A percentile compares a stretch with the other conserved stretches of the same genome.
phyloP scores from a whole-genome alignment of 1,140 invertebrate species.

The Harlomillsia oculata region DNA sequence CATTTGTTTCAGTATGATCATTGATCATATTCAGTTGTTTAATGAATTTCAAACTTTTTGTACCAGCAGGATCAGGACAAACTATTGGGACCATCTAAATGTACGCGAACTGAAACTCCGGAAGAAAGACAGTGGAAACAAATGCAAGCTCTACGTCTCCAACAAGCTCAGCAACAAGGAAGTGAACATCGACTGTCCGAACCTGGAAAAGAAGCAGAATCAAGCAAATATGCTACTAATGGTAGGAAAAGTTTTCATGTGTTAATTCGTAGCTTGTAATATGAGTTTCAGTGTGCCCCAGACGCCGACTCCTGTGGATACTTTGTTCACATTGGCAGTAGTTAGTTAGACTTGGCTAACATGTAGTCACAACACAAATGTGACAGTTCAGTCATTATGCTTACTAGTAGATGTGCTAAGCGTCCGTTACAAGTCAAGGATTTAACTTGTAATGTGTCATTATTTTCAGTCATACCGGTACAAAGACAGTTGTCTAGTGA shows the following conservation, averaged over 20 bases:
- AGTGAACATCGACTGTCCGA: too few species aligned
- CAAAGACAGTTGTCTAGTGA: conserved; percentile 15
- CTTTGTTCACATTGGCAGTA: too few species aligned
- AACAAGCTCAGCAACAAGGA: conserved; percentile 68
- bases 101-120: conserved; percentile 58
- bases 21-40: too few species aligned
- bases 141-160: conserved; percentile 64
- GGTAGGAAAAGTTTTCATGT: too few species aligned
- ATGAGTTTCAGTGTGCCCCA: too few species aligned
- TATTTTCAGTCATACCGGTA: conserved; percentile 11
- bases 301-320: too few species aligned
- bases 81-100: conserved; percentile 51
- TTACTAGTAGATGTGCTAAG: neutral
- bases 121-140: conserved; percentile 80
- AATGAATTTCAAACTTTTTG: neutral
- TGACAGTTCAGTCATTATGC: too few species aligned
- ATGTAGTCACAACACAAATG: neutral
- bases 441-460: neutral
- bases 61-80: conserved; percentile 56
- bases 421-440: neutral
- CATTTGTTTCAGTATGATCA: too few species aligned
- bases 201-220: conserved; percentile 56
- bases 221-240: conserved; percentile 7
- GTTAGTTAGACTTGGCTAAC: too few species aligned
- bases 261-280: too few species aligned